Evolutionary conservation across 2,888 invertebrate genomes (phyloP).

Genomic region (Linyphia triangularis): DNA sequence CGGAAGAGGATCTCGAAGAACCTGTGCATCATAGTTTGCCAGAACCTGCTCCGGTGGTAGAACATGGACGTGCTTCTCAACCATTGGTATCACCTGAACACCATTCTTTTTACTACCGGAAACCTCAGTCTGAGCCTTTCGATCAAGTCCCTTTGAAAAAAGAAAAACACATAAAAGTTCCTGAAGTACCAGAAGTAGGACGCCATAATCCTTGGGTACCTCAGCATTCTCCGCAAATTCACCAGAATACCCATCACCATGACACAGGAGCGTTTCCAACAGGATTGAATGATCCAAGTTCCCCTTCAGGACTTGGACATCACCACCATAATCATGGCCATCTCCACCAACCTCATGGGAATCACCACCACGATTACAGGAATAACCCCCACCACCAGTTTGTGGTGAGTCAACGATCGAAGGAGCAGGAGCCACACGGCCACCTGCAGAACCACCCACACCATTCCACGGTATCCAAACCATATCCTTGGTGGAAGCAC

Average conservation of each 20-base stretch:
- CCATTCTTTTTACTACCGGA: not conserved
- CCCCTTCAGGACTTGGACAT: not conserved
- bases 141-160: not conserved
- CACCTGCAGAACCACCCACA: not conserved
- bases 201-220: not conserved
- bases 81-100: not conserved
- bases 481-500: conserved; percentile 29
- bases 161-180: not conserved
- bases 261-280: not conserved
- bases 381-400: not conserved
- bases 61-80: not conserved
- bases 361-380: not conserved
- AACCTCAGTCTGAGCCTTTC: not conserved
- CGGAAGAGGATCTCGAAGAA: not conserved
- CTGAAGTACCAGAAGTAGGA: not conserved
- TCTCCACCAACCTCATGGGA: not conserved
- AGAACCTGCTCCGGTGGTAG: not conserved
- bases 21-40: not conserved
- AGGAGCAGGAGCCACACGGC: not conserved
- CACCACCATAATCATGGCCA: not conserved
- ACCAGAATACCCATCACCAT: not conserved
- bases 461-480: not conserved
- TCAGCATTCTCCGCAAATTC: not conserved
- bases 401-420: not conserved
- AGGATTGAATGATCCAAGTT: not conserved